These are phyloP conservation scores for Cepaea nemoralis DNA, from an alignment of 1,140 invertebrate species.

Conservation along the genomic window DNA sequence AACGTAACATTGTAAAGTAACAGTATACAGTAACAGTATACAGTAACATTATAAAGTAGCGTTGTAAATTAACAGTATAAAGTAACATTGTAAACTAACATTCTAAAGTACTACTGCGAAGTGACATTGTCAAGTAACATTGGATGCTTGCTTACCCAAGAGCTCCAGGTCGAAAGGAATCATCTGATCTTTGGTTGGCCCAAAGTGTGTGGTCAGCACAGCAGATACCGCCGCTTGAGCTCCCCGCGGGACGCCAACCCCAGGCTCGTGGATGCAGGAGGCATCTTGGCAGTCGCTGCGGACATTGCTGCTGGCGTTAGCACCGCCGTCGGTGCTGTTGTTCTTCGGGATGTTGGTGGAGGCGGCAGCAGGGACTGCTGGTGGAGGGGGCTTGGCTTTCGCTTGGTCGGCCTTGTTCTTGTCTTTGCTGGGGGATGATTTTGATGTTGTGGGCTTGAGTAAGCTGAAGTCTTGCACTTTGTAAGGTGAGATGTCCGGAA, in stretches of 20 bases:
- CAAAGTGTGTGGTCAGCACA: conserved; percentile 53
- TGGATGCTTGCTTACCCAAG: conserved; percentile 33
- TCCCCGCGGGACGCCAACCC: neutral
- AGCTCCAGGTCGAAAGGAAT: conserved; percentile 53
- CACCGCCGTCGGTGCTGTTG: conserved; percentile 17
- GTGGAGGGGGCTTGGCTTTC: neutral
- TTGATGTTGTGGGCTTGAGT: neutral
- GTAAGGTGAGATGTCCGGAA: conserved; percentile 15
- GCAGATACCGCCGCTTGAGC: conserved; percentile 49
- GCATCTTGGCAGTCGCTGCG: neutral
- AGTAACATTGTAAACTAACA: too few relatives aligned
- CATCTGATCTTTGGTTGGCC: conserved; percentile 51
- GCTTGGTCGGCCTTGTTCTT: neutral
- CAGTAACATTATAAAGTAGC: too few relatives aligned
- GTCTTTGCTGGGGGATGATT: neutral
- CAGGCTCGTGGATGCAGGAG: neutral
- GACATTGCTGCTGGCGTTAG: neutral
- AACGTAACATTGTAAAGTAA: too few relatives aligned
- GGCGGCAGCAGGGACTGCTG: neutral
- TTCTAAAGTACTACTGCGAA: too few relatives aligned
- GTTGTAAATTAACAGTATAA: too few relatives aligned
- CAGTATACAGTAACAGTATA: too few relatives aligned
- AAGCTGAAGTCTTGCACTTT: conserved; percentile 29
- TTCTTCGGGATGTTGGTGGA: conserved; percentile 1
- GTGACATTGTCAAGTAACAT: neutral